Conservation (phyloP, 1,140 invertebrate species). For the Megalopta genalis region DNA sequence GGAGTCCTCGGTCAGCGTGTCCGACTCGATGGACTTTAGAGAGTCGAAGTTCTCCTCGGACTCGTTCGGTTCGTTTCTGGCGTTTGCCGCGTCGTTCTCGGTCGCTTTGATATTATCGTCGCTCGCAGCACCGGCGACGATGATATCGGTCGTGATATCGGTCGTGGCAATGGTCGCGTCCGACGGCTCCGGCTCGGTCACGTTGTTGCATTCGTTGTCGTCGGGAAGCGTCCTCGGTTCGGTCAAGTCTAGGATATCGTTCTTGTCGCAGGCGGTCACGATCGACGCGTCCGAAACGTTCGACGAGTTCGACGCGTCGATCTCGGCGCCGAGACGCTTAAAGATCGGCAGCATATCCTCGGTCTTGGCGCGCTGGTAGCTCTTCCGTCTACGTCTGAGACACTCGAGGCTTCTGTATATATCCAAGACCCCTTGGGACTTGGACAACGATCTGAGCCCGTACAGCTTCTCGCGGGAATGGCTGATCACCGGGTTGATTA, state of each 20-base stretch:
- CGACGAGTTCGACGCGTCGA: constrained; percentile 56
- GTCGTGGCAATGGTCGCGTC: too few relatives aligned
- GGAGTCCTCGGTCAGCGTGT: constrained; percentile 77
- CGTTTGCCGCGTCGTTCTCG: not conserved
- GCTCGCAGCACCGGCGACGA: too few relatives aligned
- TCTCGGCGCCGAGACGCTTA: constrained; percentile 66
- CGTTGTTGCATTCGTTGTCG: not conserved
- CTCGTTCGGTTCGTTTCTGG: not conserved
- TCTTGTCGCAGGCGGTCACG: not conserved
- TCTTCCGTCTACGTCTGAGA: constrained; percentile 67
- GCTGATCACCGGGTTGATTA: constrained; percentile 63
- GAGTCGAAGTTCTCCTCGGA: constrained; percentile 77
- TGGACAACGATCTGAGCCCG: constrained; percentile 80
- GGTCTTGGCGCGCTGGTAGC: constrained; percentile 65
- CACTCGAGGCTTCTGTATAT: constrained; percentile 78
- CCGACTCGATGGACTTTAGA: constrained; percentile 76
- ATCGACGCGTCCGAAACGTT: constrained; percentile 2
- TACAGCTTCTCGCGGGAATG: constrained; percentile 81
- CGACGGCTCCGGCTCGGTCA: not conserved
- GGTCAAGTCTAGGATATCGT: not conserved
- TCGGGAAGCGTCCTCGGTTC: not conserved
- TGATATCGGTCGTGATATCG: too few relatives aligned
- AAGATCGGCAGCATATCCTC: constrained; percentile 74
- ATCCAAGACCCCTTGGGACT: constrained; percentile 81
- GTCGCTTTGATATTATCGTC: not conserved